Base-by-base conservation (phyloP, 2,797 vertebrate genomes). In the Molossus alvarezi region DNA sequence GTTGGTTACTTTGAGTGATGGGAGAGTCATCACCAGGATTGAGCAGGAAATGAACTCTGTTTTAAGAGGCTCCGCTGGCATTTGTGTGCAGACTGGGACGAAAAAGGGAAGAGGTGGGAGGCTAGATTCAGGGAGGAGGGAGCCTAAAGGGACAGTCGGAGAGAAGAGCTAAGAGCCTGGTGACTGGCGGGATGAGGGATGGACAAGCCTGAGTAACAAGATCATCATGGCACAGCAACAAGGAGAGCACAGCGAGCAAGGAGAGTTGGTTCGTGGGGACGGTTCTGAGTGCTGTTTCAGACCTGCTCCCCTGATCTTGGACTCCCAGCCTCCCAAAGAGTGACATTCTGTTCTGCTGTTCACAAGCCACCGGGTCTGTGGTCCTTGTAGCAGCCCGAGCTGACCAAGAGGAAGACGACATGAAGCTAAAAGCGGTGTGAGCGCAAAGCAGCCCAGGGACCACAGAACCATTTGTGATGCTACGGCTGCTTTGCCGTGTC, bases 381-480 rank as follows among this genome's bases (percentile, higher is more conserved):
- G 3, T 8, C 3, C 21, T 37, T 37, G 14, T 9, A 29, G 48
- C n/a, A 14, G 72, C 58, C 15, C 20, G 21, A 64, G 72, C 72
- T 45, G 41, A 45, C 5, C 17, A 9, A 65, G 48, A 65, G 29
- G 12, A 21, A 64, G 48, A 9, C 6, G n/a, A 33, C 45, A 64
- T 9, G 58, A 18, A 58, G 57, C 65, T n/a, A 7, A 14, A 27
- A 33, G n/a, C 41, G 45, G 48, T 37, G 15, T 41, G 8, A 18
- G 18, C n/a, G n/a, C 18, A 25, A 65, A 21, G 18, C 18, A 6
- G n/a, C 25, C 57, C 12, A 3, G 2, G 45, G 0, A 62, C 41
- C 71, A 79, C 45, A n/a, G 1, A 23, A 1, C 3, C 9, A 9
- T 0, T 2, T 0, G 25, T 23, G 23, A 13, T 8, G 5, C 33